Evolutionary conservation across 2,888 invertebrate species (phyloP), one percentile per base, ranked within the genome.

Genomic region (Cataglyphis albicans): DNA sequence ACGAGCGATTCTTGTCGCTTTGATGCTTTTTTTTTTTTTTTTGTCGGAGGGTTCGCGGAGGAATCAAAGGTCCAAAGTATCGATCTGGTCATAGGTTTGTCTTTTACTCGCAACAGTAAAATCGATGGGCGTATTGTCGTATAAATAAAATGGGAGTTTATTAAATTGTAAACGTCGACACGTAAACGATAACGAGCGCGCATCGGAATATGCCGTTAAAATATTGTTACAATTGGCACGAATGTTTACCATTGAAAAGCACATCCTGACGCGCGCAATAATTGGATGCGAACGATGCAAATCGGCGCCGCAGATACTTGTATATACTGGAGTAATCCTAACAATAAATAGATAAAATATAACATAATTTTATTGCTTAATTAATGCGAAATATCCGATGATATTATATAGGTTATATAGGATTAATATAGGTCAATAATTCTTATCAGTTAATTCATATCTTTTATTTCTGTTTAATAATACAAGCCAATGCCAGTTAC

Each of bases 151-250:
- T 35, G 59, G 59, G 44, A 61, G 78, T 72, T 72, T 80, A 80
- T 80, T 80, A 80, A 78, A 80, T 80, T 80, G 78, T 80, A 80
- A 70, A 61, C 70, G 78, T 59, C 44, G 59, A 80, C 78, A 80
- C 78, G 78, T 32, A 59, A 61, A 44, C 78, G 78, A 80, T 80
- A 80, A 80, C 78, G 59, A 80, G 72, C 72, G 72, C 78, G 78
- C 78, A 48, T 80, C 72, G 44, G 78, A 9, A 80, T 48, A 61
- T 41, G 72, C 78, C 35, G 78, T 61, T 70, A 80, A 78, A 80
- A 80, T 80, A 80, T 80, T 80, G 78, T 80, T 80, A 72, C 78
- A 80, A 80, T 80, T 80, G 78, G 72, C 78, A 80, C 72, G 78
- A 80, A 80, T 80, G 70, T 80, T 80, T 80, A 72, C 78, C 48